These are phyloP conservation scores for Drosophila pruinosa DNA, from an alignment of 1,140 invertebrate species.

Conservation along the genomic window DNA sequence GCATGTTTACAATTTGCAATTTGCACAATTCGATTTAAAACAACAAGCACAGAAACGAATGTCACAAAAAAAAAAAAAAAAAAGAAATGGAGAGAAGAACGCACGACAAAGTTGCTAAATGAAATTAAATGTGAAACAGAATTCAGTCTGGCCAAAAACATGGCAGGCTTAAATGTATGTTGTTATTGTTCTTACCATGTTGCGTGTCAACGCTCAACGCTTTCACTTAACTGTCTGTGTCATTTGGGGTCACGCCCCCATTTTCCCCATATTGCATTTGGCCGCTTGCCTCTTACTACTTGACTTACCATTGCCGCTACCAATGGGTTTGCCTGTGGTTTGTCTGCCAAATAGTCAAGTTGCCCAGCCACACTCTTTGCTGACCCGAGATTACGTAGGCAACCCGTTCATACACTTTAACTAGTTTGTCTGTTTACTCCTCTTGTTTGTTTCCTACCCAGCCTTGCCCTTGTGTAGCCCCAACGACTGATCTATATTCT, in stretches of 20 bases:
- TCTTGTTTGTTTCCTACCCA: constrained; percentile 40
- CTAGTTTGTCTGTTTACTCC: constrained; percentile 69
- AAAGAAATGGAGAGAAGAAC: constrained; percentile 6
- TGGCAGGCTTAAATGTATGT: constrained; percentile 39
- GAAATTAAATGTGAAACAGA: constrained; percentile 68
- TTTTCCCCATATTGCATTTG: constrained; percentile 41
- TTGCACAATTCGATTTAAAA: constrained; percentile 76
- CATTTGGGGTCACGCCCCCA: constrained; percentile 70
- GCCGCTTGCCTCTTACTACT: constrained; percentile 36
- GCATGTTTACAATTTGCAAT: constrained; percentile 78
- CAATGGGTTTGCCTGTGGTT: constrained; percentile 37
- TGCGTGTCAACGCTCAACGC: constrained; percentile 74
- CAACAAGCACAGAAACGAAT: constrained; percentile 14
- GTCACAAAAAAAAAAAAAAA: neutral
- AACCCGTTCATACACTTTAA: constrained; percentile 50
- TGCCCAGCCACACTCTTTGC: neutral
- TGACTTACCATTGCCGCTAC: constrained; percentile 19
- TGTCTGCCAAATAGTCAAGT: constrained; percentile 50
- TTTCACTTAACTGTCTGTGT: constrained; percentile 74
- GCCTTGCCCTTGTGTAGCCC: neutral
- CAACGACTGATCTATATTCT: neutral
- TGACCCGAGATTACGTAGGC: neutral
- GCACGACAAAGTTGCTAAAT: constrained; percentile 70
- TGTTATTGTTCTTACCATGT: constrained; percentile 30
- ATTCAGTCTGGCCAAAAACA: constrained; percentile 33